Percentiles rank a stretch among this genome's conserved stretches.
These are phyloP conservation scores for Calyptommatus sinebrachiatus DNA, from an alignment of 2,113 vertebrate species.

Conservation along the genomic window DNA sequence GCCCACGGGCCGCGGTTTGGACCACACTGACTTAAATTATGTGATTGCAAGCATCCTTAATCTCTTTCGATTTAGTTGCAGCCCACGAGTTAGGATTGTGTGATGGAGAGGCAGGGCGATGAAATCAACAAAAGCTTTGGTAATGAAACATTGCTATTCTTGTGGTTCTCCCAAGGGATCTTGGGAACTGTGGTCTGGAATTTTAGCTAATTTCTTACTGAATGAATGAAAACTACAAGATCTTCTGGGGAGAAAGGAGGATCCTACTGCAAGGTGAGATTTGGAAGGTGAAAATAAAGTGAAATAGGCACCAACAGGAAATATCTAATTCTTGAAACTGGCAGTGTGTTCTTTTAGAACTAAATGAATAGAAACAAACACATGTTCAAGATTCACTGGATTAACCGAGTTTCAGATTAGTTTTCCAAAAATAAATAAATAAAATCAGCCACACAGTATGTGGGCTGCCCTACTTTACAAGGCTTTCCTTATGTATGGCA, in stretches of 20 bases:
- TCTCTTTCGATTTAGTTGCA: no score
- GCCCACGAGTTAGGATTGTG: no score
- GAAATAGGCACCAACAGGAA: not conserved
- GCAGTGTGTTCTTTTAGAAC: not conserved
- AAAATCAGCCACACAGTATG: not conserved
- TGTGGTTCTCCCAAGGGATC: not conserved
- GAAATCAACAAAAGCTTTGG: not conserved
- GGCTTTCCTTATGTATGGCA: not conserved
- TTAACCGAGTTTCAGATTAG: not conserved
- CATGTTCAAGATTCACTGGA: not conserved
- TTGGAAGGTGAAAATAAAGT: not conserved
- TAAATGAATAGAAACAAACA: not conserved
- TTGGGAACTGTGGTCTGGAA: not conserved
- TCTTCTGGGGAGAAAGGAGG: no score
- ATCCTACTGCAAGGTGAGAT: not conserved
- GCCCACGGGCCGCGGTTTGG: no score
- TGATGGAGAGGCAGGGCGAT: no score
- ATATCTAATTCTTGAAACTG: not conserved
- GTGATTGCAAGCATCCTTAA: no score
- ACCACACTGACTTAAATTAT: no score
- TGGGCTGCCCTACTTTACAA: not conserved
- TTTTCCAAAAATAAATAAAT: not conserved
- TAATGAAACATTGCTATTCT: not conserved
- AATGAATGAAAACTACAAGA: not conserved
- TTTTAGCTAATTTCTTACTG: not conserved